These are phyloP conservation scores for Fragum whitleyi DNA, from an alignment of 2,888 invertebrate species.

Conservation along the genomic window DNA sequence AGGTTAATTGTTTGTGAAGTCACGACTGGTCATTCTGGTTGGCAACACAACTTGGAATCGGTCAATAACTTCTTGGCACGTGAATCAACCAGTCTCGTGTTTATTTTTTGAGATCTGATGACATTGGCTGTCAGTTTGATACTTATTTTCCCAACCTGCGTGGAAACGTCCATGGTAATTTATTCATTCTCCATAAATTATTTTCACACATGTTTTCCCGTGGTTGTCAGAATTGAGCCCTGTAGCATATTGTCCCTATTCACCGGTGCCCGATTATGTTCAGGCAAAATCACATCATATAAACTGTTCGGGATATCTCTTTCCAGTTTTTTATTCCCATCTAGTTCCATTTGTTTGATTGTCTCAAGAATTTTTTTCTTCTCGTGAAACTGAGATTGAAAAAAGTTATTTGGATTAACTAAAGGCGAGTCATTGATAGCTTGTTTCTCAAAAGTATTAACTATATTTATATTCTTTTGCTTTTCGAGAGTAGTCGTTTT, in stretches of 20 bases:
- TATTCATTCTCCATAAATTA: background rate
- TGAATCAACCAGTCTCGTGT: background rate
- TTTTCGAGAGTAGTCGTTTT: background rate
- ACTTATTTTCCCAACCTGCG: background rate
- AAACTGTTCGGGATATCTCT: background rate
- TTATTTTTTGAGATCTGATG: background rate
- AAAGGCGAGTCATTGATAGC: background rate
- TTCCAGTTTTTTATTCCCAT: conserved; percentile 5
- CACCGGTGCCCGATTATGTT: background rate
- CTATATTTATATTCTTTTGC: background rate
- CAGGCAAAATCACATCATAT: conserved; percentile 6
- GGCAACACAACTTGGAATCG: background rate
- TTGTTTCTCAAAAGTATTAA: background rate
- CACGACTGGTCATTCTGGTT: conserved; percentile 13
- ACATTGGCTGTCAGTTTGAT: conserved; percentile 17
- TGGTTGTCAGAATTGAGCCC: conserved; percentile 11
- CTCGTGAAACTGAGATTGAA: conserved; percentile 9
- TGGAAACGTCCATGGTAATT: background rate
- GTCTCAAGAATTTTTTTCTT: conserved; percentile 16
- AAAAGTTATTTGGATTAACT: conserved; percentile 2
- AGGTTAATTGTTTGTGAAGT: conserved; percentile 5
- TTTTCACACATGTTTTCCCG: conserved; percentile 21
- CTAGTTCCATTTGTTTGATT: conserved; percentile 7
- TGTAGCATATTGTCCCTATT: conserved; percentile 22
- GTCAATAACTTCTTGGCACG: background rate